Base-by-base conservation (phyloP, 2,113 vertebrate species). In the Cettia cetti region DNA sequence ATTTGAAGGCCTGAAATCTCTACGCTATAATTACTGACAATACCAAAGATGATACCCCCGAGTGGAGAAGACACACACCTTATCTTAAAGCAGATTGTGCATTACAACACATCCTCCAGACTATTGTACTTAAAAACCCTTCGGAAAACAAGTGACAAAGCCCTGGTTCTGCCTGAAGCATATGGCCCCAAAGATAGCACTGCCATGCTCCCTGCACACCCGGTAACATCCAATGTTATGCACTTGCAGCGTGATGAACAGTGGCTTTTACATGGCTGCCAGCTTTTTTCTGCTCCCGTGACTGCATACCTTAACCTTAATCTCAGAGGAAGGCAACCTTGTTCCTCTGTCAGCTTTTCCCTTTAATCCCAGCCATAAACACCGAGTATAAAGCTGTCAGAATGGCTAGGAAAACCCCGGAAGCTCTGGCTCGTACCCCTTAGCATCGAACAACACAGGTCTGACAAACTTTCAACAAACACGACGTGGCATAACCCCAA, bases 161-260 rank as follows among this genome's bases (percentile, higher is more conserved):
- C 47, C 44, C 31, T 53, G 5, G 21, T 13, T 83, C 27, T 65
- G 64, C 53, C 14, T n/a, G 81, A 49, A 65, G 70, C 24, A 21
- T 6, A 7, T 1, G 30, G 53, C 40, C 50, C 33, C 78, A 52
- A 23, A 53, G 75, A 27, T 0, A n/a, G 33, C 44, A 13, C 0
- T 11, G 49, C 85, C 52, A 31, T 0, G 5, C 33, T 39, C 84
- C 6, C 1, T 2, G 42, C 24, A 31, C 3, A 31, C 5, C n/a
- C 59, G n/a, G n/a, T n/a, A 30, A 6, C n/a, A 14, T 4, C 19
- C 35, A n/a, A 11, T 3, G 4, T 4, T 9, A 30, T 1, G 19
- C 52, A 18, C 39, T 42, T 2, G 17, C 39, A n/a, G 20, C 20
- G 15, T 8, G 40, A 47, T 0, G 3, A 80, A 15, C 3, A 7